Base-by-base conservation (phyloP, 2,113 vertebrate species). In the Cygnus atratus region DNA sequence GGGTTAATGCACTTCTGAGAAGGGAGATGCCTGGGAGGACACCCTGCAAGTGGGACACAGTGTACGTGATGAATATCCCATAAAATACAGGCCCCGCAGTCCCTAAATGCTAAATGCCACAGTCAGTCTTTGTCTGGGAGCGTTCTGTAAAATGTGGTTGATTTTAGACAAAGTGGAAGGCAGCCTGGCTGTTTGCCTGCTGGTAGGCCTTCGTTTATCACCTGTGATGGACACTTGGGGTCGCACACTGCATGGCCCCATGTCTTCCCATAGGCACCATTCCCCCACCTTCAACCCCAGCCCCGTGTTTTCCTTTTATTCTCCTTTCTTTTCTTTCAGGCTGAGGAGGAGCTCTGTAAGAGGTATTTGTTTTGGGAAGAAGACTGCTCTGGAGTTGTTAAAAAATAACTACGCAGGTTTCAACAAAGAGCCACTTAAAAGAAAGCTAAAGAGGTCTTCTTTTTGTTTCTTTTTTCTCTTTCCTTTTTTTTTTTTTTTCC, bases 321-420 rank as follows among this genome's bases (percentile, higher is more conserved):
- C 91, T 91, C 61, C 37, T 82, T 93, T 77, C 54, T 67, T 33
- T 75, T 89, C 67, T 72, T 68, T 58, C 37, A 57, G 50, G 37
- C 46, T 91, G 65, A 87, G 84, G 76, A 82, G 68, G 81, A 95
- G 41, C 63, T 90, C 87, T 24, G 17, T 86, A 81, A 91, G 79
- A 92, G 37, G 79, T 94, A 76, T 97, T 98, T 97, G 85, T 92
- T 97, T 97, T 96, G 96, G 96, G 88, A 98, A 96, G 92, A 93
- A 44, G 48, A 33, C 44, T 84, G 20, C 77, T 91, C 78, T 87
- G 71, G 65, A 89, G 84, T 54, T 59, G 41, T 5, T 87, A 28
- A 92, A 65, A 81, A 94, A 94, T 80, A 67, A 67, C 21, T 90
- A 63, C 13, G 41, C 37, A 70, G 29, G 80, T 95, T 97, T 95